Percentiles rank a stretch among this genome's conserved stretches.
phyloP scores from a whole-genome alignment of 1,140 invertebrate species.

The Drosophila insularis region DNA sequence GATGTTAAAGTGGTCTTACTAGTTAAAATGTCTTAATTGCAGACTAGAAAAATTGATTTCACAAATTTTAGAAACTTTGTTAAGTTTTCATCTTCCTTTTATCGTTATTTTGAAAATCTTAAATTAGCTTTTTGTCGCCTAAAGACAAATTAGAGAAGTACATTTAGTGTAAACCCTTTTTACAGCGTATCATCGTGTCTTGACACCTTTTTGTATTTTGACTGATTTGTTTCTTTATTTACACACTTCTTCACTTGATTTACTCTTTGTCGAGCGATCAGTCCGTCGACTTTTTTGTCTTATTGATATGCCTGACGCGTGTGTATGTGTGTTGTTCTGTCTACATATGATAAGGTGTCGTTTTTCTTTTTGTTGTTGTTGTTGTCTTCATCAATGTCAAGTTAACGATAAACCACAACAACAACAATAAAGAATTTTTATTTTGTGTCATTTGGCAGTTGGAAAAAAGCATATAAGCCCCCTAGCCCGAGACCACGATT shows the following conservation, averaged over 20 bases:
- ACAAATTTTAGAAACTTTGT: too few relatives aligned
- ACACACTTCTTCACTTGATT: background rate
- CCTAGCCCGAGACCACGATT: slow-evolving; percentile 59
- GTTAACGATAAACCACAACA: slow-evolving; percentile 52
- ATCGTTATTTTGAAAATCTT: too few relatives aligned
- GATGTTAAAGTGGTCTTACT: too few relatives aligned
- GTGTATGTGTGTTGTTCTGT: slow-evolving; percentile 26
- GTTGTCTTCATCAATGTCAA: slow-evolving; percentile 64
- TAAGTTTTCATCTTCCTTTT: too few relatives aligned
- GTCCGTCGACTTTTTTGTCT: slow-evolving; percentile 53
- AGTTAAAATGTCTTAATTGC: too few relatives aligned
- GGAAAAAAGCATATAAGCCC: slow-evolving; percentile 25
- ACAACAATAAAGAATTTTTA: slow-evolving; percentile 31
- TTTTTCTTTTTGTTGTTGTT: slow-evolving; percentile 28
- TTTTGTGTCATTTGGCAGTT: slow-evolving; percentile 50
- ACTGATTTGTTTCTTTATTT: background rate
- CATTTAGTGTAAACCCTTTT: background rate
- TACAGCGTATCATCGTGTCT: background rate
- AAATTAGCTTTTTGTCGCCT: too few relatives aligned
- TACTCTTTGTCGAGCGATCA: slow-evolving; percentile 45
- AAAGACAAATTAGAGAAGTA: background rate
- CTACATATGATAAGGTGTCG: slow-evolving; percentile 56
- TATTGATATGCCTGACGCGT: slow-evolving; percentile 73
- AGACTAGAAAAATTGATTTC: too few relatives aligned
- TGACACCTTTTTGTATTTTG: background rate